Evolutionary conservation across 37 sponge, comb jelly and placozoan genomes (phyloP).

Genomic region (Hormiphora californensis): DNA sequence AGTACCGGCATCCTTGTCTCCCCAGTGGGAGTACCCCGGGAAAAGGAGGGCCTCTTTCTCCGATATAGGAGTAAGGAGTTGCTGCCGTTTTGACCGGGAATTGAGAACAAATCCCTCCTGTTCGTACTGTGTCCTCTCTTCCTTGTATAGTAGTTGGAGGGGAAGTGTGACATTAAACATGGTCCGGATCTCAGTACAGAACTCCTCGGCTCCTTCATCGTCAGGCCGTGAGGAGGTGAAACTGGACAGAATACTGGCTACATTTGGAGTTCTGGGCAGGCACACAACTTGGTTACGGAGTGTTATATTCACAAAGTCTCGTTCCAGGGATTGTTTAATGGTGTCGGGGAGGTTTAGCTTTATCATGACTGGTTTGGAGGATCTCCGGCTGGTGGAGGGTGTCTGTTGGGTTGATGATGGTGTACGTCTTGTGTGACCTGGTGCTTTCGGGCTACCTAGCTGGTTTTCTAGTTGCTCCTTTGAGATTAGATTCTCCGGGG

Average conservation of each 20-base stretch:
- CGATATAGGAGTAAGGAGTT: not conserved
- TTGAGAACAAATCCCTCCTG: slow-evolving; percentile 9
- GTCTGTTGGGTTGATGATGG: too few species aligned
- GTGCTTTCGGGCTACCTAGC: not conserved
- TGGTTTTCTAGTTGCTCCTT: not conserved
- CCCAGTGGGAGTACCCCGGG: slow-evolving; percentile 33
- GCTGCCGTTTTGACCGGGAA: slow-evolving; percentile 8
- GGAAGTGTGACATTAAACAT: slow-evolving; percentile 8
- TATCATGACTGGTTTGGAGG: not conserved
- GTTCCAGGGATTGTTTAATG: slow-evolving; percentile 7
- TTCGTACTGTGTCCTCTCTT: slow-evolving; percentile 29
- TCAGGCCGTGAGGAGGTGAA: too few species aligned
- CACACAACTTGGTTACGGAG: not conserved
- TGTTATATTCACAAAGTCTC: slow-evolving; percentile 41
- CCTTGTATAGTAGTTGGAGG: slow-evolving; percentile 30
- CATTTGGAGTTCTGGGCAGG: slow-evolving; percentile 26
- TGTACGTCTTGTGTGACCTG: not conserved
- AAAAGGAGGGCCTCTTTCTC: not conserved
- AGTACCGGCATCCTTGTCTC: not conserved
- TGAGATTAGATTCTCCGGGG: not conserved
- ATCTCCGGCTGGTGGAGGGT: not conserved
- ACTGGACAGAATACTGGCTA: slow-evolving; percentile 22
- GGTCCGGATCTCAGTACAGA: not conserved
- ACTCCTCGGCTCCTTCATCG: not conserved
- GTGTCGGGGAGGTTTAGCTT: slow-evolving; percentile 7